Evolutionary conservation across 2,113 vertebrate species (phyloP).

Genomic region (Hippolais icterina): DNA sequence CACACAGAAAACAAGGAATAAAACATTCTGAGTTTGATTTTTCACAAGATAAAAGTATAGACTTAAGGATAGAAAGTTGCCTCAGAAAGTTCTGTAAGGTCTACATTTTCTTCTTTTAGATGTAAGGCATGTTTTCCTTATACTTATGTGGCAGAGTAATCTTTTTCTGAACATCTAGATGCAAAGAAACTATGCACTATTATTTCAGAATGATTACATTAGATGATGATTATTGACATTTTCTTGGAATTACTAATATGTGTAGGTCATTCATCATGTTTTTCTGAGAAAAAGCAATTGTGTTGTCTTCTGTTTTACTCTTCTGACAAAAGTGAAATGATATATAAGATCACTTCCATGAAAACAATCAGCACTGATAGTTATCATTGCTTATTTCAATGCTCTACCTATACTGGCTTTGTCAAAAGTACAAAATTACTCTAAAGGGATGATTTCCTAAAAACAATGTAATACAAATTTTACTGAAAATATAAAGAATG

Average conservation of each 20-base stretch:
- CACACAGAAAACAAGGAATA: neutral
- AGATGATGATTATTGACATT: neutral
- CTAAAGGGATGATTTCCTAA: neutral
- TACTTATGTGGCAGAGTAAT: neutral
- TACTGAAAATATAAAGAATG: neutral
- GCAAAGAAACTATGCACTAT: neutral
- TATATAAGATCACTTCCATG: neutral
- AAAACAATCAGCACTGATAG: neutral
- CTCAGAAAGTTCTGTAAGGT: neutral
- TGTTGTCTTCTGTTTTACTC: neutral
- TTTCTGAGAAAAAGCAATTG: neutral
- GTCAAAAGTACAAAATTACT: neutral
- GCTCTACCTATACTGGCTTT: neutral
- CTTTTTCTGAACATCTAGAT: neutral
- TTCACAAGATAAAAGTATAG: neutral
- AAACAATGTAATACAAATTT: neutral
- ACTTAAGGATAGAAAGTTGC: neutral
- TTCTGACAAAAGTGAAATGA: neutral
- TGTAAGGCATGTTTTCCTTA: neutral
- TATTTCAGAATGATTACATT: neutral
- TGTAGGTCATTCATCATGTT: neutral
- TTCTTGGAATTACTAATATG: neutral
- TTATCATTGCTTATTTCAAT: neutral
- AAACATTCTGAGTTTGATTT: neutral
- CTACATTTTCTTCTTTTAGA: neutral